Evolutionary conservation across 2,113 vertebrate species (phyloP).

Genomic region (Rousettus leschenaultii): DNA sequence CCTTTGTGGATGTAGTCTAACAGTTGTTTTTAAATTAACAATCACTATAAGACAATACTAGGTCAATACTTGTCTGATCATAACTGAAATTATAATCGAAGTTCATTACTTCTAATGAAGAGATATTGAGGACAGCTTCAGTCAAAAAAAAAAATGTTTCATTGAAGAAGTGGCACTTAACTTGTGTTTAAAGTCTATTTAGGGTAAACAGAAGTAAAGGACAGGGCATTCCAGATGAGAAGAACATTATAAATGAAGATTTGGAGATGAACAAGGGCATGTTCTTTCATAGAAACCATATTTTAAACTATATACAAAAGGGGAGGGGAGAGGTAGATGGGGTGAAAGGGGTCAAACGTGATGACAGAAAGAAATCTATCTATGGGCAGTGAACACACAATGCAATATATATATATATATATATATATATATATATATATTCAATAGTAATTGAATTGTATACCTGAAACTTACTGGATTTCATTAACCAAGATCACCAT

Average conservation of each 20-base stretch:
- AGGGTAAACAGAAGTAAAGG: not conserved
- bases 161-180: not conserved
- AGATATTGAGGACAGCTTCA: not conserved
- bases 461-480: too few relatives aligned
- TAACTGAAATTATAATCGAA: not conserved
- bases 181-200: not conserved
- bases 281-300: not conserved
- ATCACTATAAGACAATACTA: not conserved
- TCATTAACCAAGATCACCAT: too few relatives aligned
- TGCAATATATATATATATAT: too few relatives aligned
- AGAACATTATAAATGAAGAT: not conserved
- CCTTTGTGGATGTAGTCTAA: not conserved
- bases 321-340: too few relatives aligned
- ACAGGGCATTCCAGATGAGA: not conserved
- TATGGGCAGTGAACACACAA: too few relatives aligned
- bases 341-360: too few relatives aligned
- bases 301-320: not conserved
- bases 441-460: too few relatives aligned
- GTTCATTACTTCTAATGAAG: not conserved
- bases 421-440: too few relatives aligned
- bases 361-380: too few relatives aligned
- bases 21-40: not conserved
- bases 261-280: not conserved
- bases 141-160: not conserved
- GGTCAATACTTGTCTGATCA: not conserved